These are phyloP conservation scores for Anthoscopus minutus DNA, from an alignment of 2,113 vertebrate species.

Conservation along the genomic window DNA sequence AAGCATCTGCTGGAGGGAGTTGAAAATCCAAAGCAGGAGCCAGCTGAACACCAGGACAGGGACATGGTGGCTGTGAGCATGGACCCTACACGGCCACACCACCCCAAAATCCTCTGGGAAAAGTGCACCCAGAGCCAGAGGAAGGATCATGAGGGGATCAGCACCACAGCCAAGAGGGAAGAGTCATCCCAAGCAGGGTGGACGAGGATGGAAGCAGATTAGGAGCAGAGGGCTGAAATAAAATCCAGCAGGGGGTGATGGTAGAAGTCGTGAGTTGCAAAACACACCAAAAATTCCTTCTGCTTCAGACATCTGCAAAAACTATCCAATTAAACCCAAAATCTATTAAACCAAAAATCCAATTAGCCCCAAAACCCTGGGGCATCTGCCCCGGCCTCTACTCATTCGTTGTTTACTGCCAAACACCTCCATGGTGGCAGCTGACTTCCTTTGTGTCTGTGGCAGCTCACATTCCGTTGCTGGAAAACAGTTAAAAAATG, in stretches of 20 bases:
- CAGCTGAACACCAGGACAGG: neutral
- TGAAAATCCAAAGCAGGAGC: neutral
- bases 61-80: neutral
- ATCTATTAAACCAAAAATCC: no score
- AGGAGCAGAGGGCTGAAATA: neutral
- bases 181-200: neutral
- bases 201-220: neutral
- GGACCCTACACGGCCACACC: accelerated
- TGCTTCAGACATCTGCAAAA: neutral
- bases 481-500: neutral
- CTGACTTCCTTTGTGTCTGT: neutral
- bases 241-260: neutral
- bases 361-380: no score
- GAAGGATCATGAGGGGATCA: accelerated
- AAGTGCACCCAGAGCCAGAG: neutral
- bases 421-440: neutral
- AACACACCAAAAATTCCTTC: neutral
- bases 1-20: neutral
- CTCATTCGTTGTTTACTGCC: neutral
- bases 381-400: neutral
- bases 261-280: neutral
- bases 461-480: accelerated
- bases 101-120: neutral
- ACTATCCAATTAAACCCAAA: neutral
- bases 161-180: neutral